phyloP scores from a whole-genome alignment of 2,797 vertebrate species.

The Sitta carolinensis region DNA sequence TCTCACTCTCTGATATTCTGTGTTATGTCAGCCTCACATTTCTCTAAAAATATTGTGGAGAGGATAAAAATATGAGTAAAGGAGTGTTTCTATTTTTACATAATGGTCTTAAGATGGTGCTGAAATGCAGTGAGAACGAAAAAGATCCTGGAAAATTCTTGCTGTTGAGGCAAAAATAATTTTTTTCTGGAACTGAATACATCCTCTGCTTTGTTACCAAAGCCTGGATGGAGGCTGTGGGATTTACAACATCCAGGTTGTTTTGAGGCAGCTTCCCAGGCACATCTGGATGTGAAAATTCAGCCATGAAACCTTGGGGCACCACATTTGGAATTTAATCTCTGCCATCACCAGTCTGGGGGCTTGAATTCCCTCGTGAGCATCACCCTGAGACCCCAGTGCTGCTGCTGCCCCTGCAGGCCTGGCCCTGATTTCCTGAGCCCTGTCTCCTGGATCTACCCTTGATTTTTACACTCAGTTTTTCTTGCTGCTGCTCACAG shows the following conservation, averaged over 20 bases:
- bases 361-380: background rate
- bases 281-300: background rate
- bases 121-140: conserved; percentile 35
- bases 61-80: background rate
- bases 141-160: conserved; percentile 7
- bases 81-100: conserved; percentile 17
- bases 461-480: background rate
- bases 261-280: background rate
- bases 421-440: background rate
- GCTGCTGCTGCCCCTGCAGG: background rate
- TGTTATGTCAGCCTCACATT: conserved; percentile 8
- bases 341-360: background rate
- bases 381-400: background rate
- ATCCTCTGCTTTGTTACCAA: background rate
- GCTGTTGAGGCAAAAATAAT: background rate
- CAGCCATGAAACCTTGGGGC: background rate
- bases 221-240: background rate
- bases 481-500: background rate
- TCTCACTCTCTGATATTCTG: background rate
- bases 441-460: background rate
- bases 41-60: background rate
- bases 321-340: background rate
- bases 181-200: background rate
- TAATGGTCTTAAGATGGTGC: conserved; percentile 40
- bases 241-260: background rate